Base-by-base conservation (phyloP, 2,888 invertebrate species). In the Coleophora deauratella region DNA sequence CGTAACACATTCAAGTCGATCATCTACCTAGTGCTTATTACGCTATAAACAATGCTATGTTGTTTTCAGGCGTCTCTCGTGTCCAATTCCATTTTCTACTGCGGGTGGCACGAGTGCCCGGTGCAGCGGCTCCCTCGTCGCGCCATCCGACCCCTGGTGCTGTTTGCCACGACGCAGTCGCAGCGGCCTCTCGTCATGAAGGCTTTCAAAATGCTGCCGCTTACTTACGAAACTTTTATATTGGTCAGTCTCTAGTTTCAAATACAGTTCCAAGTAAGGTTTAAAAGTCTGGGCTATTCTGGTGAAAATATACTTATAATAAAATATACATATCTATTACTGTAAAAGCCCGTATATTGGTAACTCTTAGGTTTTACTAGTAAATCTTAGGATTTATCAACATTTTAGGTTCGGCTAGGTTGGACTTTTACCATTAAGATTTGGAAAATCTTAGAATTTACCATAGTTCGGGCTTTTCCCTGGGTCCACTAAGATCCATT, bases 131-230 rank as follows among this genome's bases (percentile, higher is more conserved):
- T 54, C 1, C 51, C 58, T 4, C 49, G 51, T 8, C 62, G 55
- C 4, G 62, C 67, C 39, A 51, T 72, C 9, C 59, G 75, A 13
- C 59, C 58, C 9, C 48, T 78, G 6, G 71, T 86, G 3, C 47
- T 72, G 10, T 50, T 77, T 11, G 73, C 79, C 1, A 68, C 75
- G 38, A 55, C 60, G 40, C 72, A 75, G 42, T 68, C 85, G 0
- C 78, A 84, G 46, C 67, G 62, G 1, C 79, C 86, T 2, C 59
- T 82, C 1, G 58, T 78, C 27, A 75, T 87, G 67, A 86, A 81
- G 44, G 82, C 86, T 1, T 87, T 82, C 50, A 79, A 79, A 37
- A 81, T 85, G 77, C 44, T 81, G 2, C 62, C 78, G 14, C 71
- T 85, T 1, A 76, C 79, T 9, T 80, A 84, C 27, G 69, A 50